Percentiles rank a stretch among this genome's conserved stretches.
Conservation (phyloP, 2,113 vertebrate species). For the Prolemur simus region DNA sequence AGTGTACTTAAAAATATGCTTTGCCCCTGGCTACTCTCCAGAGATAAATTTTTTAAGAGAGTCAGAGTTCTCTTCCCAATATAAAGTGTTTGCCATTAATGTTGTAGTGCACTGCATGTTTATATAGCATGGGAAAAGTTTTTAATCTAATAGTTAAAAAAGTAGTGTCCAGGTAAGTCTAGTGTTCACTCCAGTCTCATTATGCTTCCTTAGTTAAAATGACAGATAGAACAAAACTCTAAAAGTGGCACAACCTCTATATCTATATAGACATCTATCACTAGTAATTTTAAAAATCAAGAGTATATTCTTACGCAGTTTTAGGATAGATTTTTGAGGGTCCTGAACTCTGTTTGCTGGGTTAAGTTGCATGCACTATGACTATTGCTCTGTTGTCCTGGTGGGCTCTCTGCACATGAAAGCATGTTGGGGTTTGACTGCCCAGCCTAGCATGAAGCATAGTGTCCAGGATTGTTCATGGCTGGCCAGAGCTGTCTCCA, state of each 20-base stretch:
- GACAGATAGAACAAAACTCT: background rate
- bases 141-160: background rate
- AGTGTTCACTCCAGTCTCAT: background rate
- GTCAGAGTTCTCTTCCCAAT: background rate
- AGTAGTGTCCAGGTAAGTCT: background rate
- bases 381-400: background rate
- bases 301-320: background rate
- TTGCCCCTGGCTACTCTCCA: background rate
- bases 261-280: background rate
- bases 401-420: background rate
- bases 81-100: background rate
- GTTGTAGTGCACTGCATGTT: background rate
- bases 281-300: background rate
- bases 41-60: background rate
- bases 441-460: accelerated
- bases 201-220: background rate
- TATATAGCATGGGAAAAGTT: background rate
- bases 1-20: background rate
- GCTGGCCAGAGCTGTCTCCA: background rate
- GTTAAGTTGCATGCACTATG: background rate
- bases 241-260: background rate
- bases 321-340: background rate
- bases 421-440: background rate
- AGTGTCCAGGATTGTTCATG: background rate
- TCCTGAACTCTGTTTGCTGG: background rate